Evolutionary conservation across 2,113 vertebrate genomes (phyloP), one percentile per base, ranked within the genome.

Genomic region (Zootoca vivipara): DNA sequence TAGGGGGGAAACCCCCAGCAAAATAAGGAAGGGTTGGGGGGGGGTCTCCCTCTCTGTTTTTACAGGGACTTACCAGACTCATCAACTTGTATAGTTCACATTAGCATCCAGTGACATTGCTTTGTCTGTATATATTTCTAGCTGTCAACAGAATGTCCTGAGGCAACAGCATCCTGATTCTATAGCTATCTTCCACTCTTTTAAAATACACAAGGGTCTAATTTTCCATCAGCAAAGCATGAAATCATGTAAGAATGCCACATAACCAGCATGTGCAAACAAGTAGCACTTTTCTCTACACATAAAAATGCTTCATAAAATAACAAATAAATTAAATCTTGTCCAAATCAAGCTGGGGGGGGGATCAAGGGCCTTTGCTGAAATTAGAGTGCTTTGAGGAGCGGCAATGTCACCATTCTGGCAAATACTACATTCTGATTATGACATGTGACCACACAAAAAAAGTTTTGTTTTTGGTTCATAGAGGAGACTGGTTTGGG

Each of bases 171-270:
- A 98, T 98, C 97, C 95, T 94, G 94, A 96, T 97, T 97, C 96
- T 96, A 96, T 97, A 97, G 97, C 96, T 95, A 96, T 96, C 97
- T 97, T 97, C 97, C 97, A 96, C 97, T 98, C 97, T 98, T 97
- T 98, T 97, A 97, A 96, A 97, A 98, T 97, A 98, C 96, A 97
- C 97, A 96, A 94, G 98, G 97, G 97, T 96, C 98, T 98, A 97
- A 98, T 99, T 99, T 99, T 98, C 98, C 97, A 98, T 98, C 97
- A 97, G 97, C 96, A 99, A 99, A 98, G 98, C 98, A 98, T 98
- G 98, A 99, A 99, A 99, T 99, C 98, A 98, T 97, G 96, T 96
- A 97, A 98, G 97, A 98, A 98, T 97, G 96, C 97, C 96, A 97
- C 96, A 97, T 97, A 98, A 98, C 97, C 98, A 97, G 97, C 95